Evolutionary conservation across 2,113 vertebrate species (phyloP), one percentile per base, ranked within the genome.

Genomic region (Misgurnus anguillicaudatus): DNA sequence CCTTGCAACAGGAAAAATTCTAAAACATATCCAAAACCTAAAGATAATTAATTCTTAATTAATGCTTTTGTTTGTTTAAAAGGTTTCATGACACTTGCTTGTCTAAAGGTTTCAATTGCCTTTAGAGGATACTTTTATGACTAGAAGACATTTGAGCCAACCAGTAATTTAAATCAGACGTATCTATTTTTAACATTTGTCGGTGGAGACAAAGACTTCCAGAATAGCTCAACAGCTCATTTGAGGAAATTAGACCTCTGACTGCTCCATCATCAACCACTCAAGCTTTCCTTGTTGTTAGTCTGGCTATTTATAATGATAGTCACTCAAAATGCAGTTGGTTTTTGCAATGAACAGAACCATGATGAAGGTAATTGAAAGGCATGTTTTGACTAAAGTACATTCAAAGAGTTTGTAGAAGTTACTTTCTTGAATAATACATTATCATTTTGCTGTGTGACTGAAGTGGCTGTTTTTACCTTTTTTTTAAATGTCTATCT

Each of bases 221-320:
- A 41, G 53, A 41, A 72, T 16, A 72, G 53, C 45, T 78, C 75
- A 65, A 21, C 47, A 47, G 51, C 66, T 70, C 11, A 60, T 80
- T 62, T 36, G 63, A 61, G 21, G 68, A 80, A 80, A 66, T 79
- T 7, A 67, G 42, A 82, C 72, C 80, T 77, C 73, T 60, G 57
- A 51, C 21, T 74, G 42, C 70, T 21, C 79, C 67, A 64, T 79
- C 80, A 75, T 70, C 31, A 63, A 57, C 9, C 47, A 45, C 63
- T 67, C 42, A 58, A 77, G 67, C 16, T 14, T 9, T 66, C 42
- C 60, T 72, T 63, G 65, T 67, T 82, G 67, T 61, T 63, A 42
- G 73, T 58, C 55, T 42, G n/a, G 82, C 61, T 83, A 80, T 80
- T 66, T 77, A 80, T 77, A 80, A 31, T 41, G 45, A 14, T 5